Evolutionary conservation across 1,140 invertebrate species (phyloP), one percentile per base, ranked within the genome.

Genomic region (Zaprionus gabonicus): DNA sequence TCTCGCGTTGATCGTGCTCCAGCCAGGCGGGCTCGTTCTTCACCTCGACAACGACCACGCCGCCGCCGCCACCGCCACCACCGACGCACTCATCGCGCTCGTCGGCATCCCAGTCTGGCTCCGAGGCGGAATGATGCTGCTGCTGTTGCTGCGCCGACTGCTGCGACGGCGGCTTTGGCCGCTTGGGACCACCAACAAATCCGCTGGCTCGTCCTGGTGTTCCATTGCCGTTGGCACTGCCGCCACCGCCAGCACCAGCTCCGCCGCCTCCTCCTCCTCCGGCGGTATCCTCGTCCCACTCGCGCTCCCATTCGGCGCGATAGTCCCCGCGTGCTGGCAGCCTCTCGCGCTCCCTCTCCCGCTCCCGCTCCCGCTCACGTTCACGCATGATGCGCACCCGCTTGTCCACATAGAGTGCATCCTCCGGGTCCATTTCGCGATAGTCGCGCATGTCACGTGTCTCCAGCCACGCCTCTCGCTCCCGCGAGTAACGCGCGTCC

Each of bases 81-180:
- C 44, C 71, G 57, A 13, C 81, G 34, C 49, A 67, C 69, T 56
- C 81, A 10, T 88, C 90, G 3, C 86, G 79, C 9, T 92, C 91
- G 41, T 91, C 91, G 6, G 88, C 81, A 78, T 92, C 91, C 91
- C 91, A 92, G 55, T 92, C 88, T 1, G 91, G 82, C 44, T 92
- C 91, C 1, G 91, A 92, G 9, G 78, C 76, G 0, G 91, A 81
- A 31, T 92, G 85, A 38, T 91, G 87, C 41, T 92, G 84, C 38
- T 71, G 80, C 38, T 71, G 80, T 20, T 75, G 78, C 15, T 65
- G 31, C 23, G 51, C 12, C 12, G 68, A 49, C 10, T 82, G 56
- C 55, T 75, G 77, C 4, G 55, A 6, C 4, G 64, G 55, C 0
- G 64, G 75, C 23, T 88, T 88, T 17, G 72, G 59, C 1, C 91